Evolutionary conservation across 92 coral and sea anemone species (phyloP), one percentile per base, ranked within the genome.

Genomic region (Palythoa grandis): DNA sequence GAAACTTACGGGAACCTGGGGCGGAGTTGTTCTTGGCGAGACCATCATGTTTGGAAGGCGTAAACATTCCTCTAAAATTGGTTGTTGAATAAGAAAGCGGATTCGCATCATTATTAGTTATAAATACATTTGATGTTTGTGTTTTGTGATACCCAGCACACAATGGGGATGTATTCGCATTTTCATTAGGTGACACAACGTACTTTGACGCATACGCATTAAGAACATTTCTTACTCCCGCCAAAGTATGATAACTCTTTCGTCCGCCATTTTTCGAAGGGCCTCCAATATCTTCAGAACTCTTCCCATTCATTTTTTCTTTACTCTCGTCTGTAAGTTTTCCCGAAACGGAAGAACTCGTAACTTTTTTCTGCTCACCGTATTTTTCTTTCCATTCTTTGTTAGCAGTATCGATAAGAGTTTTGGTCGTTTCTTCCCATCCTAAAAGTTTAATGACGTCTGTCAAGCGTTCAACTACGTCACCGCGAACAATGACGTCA

Each of bases 401-500:
- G 15, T 56, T 78, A 2, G 90, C 98, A 22, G 72, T 77, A 52
- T 86, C 87, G 29, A 89, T 40, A 1, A 90, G 83, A 6, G 80
- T 50, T 17, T 85, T 88, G 88, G 90, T 85, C 16, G 71, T 74
- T 23, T 94, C 94, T 3, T 87, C 80, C 98, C 98, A 94, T 11
- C 90, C 98, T 16, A 94, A 69, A 12, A 94, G 90, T 58, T 83
- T 88, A 3, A 90, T 92, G 10, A 94, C 72, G 25, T 93, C 86
- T 63, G 83, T 91, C 6, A 94, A 86, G 2, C 95, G 89, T 11
- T 86, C 86, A 2, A 92, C 92, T 5, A 94, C 40, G 61, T 94
- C 98, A 22, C 98, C 98, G 78, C 67, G 89, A 11, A 78, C 82
- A 83, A 89, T 90, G 48, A 94, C 78, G 76, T 94, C 98, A 72